Base-by-base conservation (phyloP, 2,888 invertebrate species). In the Toxonevra muliebris region DNA sequence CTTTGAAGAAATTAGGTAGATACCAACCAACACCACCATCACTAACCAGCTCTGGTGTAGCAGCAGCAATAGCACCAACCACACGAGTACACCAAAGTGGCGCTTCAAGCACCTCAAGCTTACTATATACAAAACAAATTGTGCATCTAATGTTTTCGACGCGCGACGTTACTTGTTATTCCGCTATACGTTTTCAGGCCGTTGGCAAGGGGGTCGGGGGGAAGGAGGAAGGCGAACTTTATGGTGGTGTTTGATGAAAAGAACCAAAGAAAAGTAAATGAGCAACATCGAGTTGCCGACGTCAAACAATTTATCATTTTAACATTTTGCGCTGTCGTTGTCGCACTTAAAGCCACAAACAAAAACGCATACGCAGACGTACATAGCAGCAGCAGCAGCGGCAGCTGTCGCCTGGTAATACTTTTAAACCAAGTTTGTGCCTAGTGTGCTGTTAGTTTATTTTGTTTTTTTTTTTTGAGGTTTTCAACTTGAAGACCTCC, bases 231-330 rank as follows among this genome's bases (percentile, higher is more conserved):
- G 40, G 15, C 45, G 45, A 45, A 45, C 45, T 45, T 40, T 42
- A 20, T 40, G 43, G 50, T 30, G 30, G 7, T 30, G 30, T 30
- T 30, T 30, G 2, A 2, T 30, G 30, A 4, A 30, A 30, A 30
- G 30, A 30, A 30, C 30, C 30, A 30, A 30, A 2, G 30, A n/a
- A 50, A 63, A 70, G 70, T 67, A 70, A 72, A 74, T 74, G 68
- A 73, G 69, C 73, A 74, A 73, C 73, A 71, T 71, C 74, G 71
- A 72, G 73, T 72, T 74, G 79, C 70, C 78, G 75, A 71, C 71
- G 68, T 71, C 72, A 70, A 71, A 75, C 81, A 73, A 80, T 80
- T 80, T 80, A 80, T 80, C 81, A 80, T 79, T 71, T 75, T 72
- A 62, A 66, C 52, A 65, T 59, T 66, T 61, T 58, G 30, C 52